These are phyloP conservation scores for Arion vulgaris DNA, from an alignment of 1,140 invertebrate genomes.

Conservation along the genomic window DNA sequence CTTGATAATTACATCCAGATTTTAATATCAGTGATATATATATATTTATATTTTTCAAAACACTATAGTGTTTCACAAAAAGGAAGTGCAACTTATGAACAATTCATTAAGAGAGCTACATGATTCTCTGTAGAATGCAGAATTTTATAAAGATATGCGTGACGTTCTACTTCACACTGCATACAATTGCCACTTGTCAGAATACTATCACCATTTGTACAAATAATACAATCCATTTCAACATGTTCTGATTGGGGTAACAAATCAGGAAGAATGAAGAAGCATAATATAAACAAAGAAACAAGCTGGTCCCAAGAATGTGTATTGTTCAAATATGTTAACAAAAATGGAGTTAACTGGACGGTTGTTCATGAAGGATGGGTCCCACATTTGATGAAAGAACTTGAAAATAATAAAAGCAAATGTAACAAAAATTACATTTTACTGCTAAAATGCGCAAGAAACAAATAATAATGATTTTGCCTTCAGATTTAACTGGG, in stretches of 20 bases:
- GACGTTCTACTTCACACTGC: too few relatives aligned
- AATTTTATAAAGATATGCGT: too few relatives aligned
- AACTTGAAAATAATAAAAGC: conserved; percentile 10
- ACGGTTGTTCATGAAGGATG: conserved; percentile 20
- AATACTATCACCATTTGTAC: not conserved
- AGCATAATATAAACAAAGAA: not conserved
- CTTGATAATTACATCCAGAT: too few relatives aligned
- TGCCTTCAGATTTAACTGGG: too few relatives aligned
- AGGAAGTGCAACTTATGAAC: too few relatives aligned
- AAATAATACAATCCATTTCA: not conserved
- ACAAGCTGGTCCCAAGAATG: not conserved
- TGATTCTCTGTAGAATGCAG: too few relatives aligned
- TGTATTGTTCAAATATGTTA: not conserved
- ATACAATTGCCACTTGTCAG: too few relatives aligned
- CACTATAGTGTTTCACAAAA: too few relatives aligned
- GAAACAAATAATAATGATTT: not conserved
- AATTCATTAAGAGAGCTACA: too few relatives aligned
- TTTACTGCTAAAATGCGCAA: not conserved
- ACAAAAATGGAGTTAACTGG: conserved; percentile 24
- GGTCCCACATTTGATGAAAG: conserved; percentile 15
- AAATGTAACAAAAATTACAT: not conserved
- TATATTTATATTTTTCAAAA: too few relatives aligned
- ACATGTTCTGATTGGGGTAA: too few relatives aligned
- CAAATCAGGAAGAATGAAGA: not conserved
- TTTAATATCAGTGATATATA: too few relatives aligned